These are phyloP conservation scores for Bellardia pandia DNA, from an alignment of 2,888 invertebrate genomes.

Conservation along the genomic window DNA sequence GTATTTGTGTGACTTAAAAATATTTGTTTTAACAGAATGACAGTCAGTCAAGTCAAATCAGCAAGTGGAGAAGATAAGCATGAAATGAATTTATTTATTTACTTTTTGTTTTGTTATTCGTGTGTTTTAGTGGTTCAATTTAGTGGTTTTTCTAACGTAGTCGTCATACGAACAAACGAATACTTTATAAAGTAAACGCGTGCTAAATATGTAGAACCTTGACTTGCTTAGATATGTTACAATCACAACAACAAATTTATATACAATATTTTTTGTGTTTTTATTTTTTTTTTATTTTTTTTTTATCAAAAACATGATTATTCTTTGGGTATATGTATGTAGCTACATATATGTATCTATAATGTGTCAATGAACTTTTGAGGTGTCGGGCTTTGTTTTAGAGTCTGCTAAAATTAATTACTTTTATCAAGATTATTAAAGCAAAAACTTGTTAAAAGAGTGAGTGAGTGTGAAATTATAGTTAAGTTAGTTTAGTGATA, in stretches of 20 bases:
- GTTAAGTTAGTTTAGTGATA: too few relatives aligned
- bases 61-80: slow-evolving; percentile 20
- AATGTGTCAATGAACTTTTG: slow-evolving; percentile 54
- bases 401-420: neutral
- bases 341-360: neutral
- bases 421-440: slow-evolving; percentile 8
- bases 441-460: neutral
- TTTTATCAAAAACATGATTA: slow-evolving; percentile 10
- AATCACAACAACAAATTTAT: neutral
- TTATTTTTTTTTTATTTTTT: neutral
- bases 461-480: too few relatives aligned
- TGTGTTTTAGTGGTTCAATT: slow-evolving; percentile 35
- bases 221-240: slow-evolving; percentile 48
- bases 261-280: neutral
- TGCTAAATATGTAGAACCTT: slow-evolving; percentile 62
- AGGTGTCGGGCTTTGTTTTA: neutral
- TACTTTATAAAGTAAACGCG: slow-evolving; percentile 40
- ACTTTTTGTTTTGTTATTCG: slow-evolving; percentile 21
- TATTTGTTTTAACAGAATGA: neutral
- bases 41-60: neutral
- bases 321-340: neutral
- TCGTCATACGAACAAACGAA: neutral
- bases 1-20: neutral
- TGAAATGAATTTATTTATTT: slow-evolving; percentile 21
- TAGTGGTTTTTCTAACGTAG: slow-evolving; percentile 12